phyloP scores from a whole-genome alignment of 2,797 vertebrate species.

The Centroberyx gerrardi region DNA sequence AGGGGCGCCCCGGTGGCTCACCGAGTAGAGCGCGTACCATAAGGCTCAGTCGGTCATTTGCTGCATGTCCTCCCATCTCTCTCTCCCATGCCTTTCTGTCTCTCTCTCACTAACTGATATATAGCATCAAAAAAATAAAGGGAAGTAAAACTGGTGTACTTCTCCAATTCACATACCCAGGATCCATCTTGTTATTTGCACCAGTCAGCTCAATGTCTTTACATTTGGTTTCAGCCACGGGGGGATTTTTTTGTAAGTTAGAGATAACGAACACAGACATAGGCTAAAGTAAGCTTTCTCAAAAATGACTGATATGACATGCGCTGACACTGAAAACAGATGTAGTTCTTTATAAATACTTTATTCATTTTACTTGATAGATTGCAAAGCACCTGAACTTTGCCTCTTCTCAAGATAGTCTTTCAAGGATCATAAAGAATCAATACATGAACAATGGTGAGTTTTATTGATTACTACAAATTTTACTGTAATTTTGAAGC shows the following conservation, averaged over 20 bases:
- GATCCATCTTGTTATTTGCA: neutral
- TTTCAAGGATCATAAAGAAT: constrained; percentile 22
- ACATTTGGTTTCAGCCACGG: neutral
- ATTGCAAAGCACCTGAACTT: neutral
- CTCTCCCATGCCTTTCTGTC: too few species aligned
- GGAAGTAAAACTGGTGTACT: constrained; percentile 76
- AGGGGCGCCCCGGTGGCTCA: too few species aligned
- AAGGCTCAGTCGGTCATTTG: too few species aligned
- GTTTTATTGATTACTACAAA: constrained; percentile 40
- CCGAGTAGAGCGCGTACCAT: too few species aligned
- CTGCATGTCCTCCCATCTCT: too few species aligned
- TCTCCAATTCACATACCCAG: constrained; percentile 52
- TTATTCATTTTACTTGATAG: neutral
- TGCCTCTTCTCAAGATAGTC: neutral
- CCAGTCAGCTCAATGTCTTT: neutral
- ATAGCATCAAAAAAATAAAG: too few species aligned
- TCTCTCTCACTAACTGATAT: too few species aligned
- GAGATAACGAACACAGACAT: neutral
- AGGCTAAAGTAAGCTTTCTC: neutral
- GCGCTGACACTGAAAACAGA: neutral
- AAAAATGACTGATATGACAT: neutral
- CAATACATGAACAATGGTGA: constrained; percentile 69
- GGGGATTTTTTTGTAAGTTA: neutral
- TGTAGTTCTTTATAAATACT: neutral
- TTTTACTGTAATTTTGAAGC: neutral